Evolutionary conservation across 2,113 vertebrate species (phyloP).

Genomic region (Pelvicachromis taeniatus): DNA sequence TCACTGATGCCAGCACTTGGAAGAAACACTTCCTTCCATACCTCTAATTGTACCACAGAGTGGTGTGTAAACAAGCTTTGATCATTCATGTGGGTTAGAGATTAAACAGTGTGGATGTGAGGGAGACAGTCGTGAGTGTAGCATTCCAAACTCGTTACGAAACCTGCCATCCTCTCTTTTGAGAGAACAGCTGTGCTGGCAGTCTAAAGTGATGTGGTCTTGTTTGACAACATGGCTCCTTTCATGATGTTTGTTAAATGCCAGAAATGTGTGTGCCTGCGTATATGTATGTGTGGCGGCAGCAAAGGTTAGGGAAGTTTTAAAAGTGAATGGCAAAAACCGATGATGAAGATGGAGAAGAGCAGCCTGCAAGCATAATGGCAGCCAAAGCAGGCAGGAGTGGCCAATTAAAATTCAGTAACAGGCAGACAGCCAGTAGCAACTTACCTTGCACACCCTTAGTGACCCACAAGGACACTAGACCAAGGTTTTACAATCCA

Average conservation of each 20-base stretch:
- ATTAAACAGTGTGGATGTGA: conserved; percentile 60
- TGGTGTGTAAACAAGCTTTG: conserved; percentile 69
- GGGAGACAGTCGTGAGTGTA: conserved; percentile 53
- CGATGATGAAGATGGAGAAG: conserved; percentile 21
- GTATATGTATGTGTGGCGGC: background rate
- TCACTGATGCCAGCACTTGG: conserved; percentile 54
- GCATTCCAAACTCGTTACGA: conserved; percentile 54
- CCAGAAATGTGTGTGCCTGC: background rate
- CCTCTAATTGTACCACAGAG: conserved; percentile 63
- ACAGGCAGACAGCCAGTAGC: conserved; percentile 41
- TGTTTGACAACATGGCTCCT: conserved; percentile 61
- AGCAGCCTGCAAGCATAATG: conserved; percentile 8
- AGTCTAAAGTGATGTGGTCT: conserved; percentile 49
- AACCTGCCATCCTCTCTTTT: conserved; percentile 61
- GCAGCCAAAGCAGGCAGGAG: conserved; percentile 26
- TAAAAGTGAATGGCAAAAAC: background rate
- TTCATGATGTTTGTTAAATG: conserved; percentile 37
- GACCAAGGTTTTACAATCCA: conserved; percentile 68
- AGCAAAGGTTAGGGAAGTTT: background rate
- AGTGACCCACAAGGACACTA: conserved; percentile 65
- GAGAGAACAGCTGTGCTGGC: conserved; percentile 62
- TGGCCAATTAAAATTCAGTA: conserved; percentile 53
- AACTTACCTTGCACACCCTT: conserved; percentile 60
- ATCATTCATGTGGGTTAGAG: conserved; percentile 68
- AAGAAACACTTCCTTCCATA: conserved; percentile 61